Percentiles rank a stretch among this genome's conserved stretches.
Evolutionary conservation across 2,888 invertebrate genomes (phyloP).

Genomic region (Tachina fera): DNA sequence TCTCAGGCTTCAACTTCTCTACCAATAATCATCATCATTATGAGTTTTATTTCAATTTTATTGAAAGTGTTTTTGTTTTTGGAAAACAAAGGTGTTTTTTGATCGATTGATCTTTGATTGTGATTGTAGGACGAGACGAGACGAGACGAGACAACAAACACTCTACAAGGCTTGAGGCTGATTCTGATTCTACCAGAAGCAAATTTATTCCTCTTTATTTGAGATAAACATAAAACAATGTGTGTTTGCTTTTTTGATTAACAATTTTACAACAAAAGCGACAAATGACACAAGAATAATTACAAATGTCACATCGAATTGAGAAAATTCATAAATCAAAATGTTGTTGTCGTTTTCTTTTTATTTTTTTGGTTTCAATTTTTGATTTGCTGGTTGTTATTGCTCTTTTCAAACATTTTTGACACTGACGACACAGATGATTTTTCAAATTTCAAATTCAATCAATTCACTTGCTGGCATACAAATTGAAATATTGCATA

Average conservation of each 20-base stretch:
- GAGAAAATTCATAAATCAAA: constrained; percentile 81
- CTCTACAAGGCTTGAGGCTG: constrained; percentile 13
- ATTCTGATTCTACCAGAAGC: constrained; percentile 20
- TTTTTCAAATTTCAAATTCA: constrained; percentile 52
- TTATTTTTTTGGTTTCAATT: not conserved
- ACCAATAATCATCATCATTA: constrained; percentile 37
- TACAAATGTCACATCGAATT: constrained; percentile 81
- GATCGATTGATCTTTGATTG: constrained; percentile 71
- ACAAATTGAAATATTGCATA: constrained; percentile 39
- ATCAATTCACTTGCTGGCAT: constrained; percentile 48
- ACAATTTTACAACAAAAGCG: constrained; percentile 54
- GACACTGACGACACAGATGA: constrained; percentile 51
- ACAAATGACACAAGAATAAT: constrained; percentile 80
- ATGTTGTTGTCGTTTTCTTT: constrained; percentile 6
- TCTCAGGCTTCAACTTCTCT: not conserved
- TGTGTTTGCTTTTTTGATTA: constrained; percentile 25
- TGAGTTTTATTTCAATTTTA: constrained; percentile 41
- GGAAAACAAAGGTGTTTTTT: constrained; percentile 70
- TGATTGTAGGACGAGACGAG: constrained; percentile 63
- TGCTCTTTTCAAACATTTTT: constrained; percentile 35
- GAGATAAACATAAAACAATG: constrained; percentile 8
- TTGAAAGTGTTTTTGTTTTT: constrained; percentile 5
- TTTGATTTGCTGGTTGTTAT: constrained; percentile 19
- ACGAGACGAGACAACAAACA: constrained; percentile 17
- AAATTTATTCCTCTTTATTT: constrained; percentile 21